These are phyloP conservation scores for Ceramica pisi DNA, from an alignment of 2,888 invertebrate genomes.

Conservation along the genomic window DNA sequence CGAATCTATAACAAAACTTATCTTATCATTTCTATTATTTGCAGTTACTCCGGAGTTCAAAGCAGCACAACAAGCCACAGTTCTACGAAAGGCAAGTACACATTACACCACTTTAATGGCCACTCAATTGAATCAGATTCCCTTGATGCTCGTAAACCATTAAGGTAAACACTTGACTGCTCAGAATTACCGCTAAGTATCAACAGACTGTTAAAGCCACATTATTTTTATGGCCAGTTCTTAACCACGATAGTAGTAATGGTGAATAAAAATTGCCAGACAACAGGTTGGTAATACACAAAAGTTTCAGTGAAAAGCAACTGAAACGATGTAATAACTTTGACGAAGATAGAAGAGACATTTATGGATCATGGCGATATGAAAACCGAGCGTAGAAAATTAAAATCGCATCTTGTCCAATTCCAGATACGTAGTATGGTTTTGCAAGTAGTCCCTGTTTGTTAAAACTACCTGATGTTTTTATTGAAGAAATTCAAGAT, in stretches of 20 bases:
- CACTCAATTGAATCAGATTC: slow-evolving; percentile 50
- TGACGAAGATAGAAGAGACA: background rate
- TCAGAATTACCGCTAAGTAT: slow-evolving; percentile 55
- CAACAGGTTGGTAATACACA: slow-evolving; percentile 27
- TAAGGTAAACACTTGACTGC: slow-evolving; percentile 54
- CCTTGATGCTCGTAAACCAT: slow-evolving; percentile 59
- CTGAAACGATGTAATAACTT: background rate
- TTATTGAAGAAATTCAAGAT: background rate
- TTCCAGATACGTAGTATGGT: no score
- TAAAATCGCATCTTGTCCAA: no score
- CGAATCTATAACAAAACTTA: slow-evolving; percentile 16
- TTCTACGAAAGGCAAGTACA: slow-evolving; percentile 60
- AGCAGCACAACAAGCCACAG: slow-evolving; percentile 26
- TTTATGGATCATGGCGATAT: background rate
- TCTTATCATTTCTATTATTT: slow-evolving; percentile 28
- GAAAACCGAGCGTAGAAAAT: background rate
- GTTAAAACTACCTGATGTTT: background rate
- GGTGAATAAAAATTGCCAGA: slow-evolving; percentile 32
- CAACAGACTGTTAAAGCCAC: slow-evolving; percentile 55
- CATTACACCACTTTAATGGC: slow-evolving; percentile 39
- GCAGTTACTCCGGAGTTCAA: slow-evolving; percentile 53
- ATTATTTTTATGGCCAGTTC: slow-evolving; percentile 51
- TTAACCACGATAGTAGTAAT: slow-evolving; percentile 38
- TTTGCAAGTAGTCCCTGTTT: background rate
- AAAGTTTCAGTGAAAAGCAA: background rate